Evolutionary conservation across 2,113 vertebrate genomes (phyloP).

Genomic region (Bos indicus): DNA sequence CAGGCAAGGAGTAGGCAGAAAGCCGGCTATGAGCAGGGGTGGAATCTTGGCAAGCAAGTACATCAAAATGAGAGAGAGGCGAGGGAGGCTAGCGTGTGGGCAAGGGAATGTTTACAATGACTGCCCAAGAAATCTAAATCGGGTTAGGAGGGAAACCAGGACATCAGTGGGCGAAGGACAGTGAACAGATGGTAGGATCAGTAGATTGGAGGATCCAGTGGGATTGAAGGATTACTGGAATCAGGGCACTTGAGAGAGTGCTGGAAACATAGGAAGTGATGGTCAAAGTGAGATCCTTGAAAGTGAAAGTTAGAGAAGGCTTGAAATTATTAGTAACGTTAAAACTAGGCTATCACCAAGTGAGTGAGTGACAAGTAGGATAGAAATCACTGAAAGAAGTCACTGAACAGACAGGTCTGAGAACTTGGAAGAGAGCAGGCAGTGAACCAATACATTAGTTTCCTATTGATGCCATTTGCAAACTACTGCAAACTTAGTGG

Average conservation of each 20-base stretch:
- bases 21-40: background rate
- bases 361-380: background rate
- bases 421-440: background rate
- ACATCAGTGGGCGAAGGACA: background rate
- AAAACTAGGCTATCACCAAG: background rate
- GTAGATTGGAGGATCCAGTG: background rate
- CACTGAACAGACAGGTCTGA: background rate
- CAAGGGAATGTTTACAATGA: background rate
- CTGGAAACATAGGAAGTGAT: background rate
- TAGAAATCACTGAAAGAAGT: background rate
- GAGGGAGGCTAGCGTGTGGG: background rate
- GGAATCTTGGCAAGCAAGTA: conserved; percentile 1
- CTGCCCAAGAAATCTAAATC: conserved; percentile 24
- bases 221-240: background rate
- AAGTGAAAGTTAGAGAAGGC: background rate
- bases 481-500: background rate
- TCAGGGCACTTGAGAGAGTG: background rate
- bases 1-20: conserved; percentile 12
- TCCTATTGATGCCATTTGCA: background rate
- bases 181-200: background rate
- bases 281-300: background rate
- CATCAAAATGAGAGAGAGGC: background rate
- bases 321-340: background rate
- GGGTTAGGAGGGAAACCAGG: background rate
- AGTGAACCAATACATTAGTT: accelerated